Conservation (phyloP, 1,140 invertebrate species). For the Zelostemma sp. region DNA sequence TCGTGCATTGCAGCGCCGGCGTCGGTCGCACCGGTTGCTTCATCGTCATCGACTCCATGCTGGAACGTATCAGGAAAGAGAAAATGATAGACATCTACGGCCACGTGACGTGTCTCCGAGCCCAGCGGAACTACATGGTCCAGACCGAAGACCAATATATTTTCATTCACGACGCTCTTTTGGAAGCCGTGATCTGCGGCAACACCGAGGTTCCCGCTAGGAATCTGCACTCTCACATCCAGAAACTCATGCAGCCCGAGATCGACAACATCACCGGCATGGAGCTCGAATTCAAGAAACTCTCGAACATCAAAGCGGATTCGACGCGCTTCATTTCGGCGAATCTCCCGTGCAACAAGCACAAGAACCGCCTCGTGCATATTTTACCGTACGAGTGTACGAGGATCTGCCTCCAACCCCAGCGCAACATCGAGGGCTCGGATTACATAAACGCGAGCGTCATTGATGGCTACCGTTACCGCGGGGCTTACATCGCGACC, state of each 20-base stretch:
- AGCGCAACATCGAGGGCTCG: conserved; percentile 92
- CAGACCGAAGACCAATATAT: conserved; percentile 99
- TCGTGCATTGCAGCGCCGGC: conserved; percentile 98
- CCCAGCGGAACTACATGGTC: conserved; percentile 97
- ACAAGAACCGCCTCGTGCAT: conserved; percentile 97
- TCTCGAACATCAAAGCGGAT: conserved; percentile 95
- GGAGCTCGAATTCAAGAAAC: conserved; percentile 98
- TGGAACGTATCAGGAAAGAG: conserved; percentile 94
- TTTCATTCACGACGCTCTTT: conserved; percentile 97
- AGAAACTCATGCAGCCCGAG: conserved; percentile 86
- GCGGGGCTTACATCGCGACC: conserved; percentile 96
- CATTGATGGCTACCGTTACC: conserved; percentile 94
- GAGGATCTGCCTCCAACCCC: conserved; percentile 92
- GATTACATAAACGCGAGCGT: conserved; percentile 99
- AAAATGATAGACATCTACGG: conserved; percentile 99
- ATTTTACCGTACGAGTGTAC: conserved; percentile 98
- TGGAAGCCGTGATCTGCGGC: conserved; percentile 96
- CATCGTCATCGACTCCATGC: conserved; percentile 98
- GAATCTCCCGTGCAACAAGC: conserved; percentile 96
- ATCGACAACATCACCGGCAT: conserved; percentile 94
- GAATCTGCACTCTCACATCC: conserved; percentile 94
- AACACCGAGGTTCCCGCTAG: conserved; percentile 93
- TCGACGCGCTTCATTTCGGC: conserved; percentile 95
- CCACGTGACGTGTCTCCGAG: conserved; percentile 96
- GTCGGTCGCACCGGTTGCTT: conserved; percentile 99